phyloP scores from a whole-genome alignment of 1,140 invertebrate genomes.

The Polyergus mexicanus region DNA sequence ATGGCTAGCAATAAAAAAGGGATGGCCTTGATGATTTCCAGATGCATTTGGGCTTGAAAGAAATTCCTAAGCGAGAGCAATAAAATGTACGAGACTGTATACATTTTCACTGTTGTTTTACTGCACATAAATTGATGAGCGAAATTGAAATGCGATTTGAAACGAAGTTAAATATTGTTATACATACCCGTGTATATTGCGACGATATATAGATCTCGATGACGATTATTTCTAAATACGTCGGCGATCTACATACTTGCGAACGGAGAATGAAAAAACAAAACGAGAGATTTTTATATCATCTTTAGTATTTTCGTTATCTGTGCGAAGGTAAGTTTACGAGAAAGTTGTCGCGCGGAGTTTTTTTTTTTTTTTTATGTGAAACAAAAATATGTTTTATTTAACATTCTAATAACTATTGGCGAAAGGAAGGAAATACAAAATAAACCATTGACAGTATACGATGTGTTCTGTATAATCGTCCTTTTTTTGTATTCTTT shows the following conservation, averaged over 20 bases:
- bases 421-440: conserved; percentile 48
- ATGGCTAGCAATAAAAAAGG: background rate
- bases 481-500: background rate
- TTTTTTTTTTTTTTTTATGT: conserved; percentile 56
- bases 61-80: conserved; percentile 43
- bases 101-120: conserved; percentile 57
- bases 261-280: conserved; percentile 12
- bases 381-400: conserved; percentile 62
- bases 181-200: background rate
- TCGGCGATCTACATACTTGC: background rate
- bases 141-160: conserved; percentile 24
- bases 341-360: conserved; percentile 56
- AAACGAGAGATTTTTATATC: conserved; percentile 18
- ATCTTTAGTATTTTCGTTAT: conserved; percentile 52
- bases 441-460: conserved; percentile 73
- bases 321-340: conserved; percentile 30
- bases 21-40: background rate
- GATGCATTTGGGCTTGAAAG: conserved; percentile 2
- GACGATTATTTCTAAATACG: conserved; percentile 54
- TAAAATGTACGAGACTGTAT: conserved; percentile 46
- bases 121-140: conserved; percentile 9
- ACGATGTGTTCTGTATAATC: background rate
- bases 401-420: conserved; percentile 69
- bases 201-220: conserved; percentile 20
- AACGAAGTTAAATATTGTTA: background rate